phyloP scores from a whole-genome alignment of 2,113 vertebrate species.

The Melanerpes formicivorus region DNA sequence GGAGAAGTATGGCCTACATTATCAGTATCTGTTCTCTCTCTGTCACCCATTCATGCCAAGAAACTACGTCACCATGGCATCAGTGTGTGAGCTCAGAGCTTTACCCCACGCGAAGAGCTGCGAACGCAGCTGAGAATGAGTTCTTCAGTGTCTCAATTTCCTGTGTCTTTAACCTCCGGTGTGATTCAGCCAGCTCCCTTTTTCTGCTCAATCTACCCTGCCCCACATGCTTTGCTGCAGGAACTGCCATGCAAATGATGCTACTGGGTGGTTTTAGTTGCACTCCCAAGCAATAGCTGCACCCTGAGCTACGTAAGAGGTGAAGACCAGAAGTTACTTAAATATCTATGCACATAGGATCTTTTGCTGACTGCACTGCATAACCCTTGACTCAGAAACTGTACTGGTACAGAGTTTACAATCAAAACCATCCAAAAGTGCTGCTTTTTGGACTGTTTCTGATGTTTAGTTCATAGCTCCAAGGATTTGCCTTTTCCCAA shows the following conservation, averaged over 20 bases:
- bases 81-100: not conserved
- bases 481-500: not conserved
- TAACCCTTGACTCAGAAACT: not conserved
- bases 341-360: not conserved
- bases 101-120: not conserved
- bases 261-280: not conserved
- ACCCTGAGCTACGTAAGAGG: not conserved
- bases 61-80: not conserved
- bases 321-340: not conserved
- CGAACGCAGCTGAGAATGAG: not conserved
- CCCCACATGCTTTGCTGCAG: not conserved
- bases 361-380: not conserved
- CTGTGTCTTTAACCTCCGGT: not conserved
- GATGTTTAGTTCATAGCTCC: not conserved
- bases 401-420: not conserved
- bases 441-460: constrained; percentile 1
- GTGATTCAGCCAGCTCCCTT: not conserved
- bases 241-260: not conserved
- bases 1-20: not conserved
- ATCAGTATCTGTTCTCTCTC: not conserved
- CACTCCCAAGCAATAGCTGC: not conserved
- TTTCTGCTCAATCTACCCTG: not conserved
- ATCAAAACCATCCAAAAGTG: not conserved
- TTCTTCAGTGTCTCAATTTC: not conserved
- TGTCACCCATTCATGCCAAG: not conserved